A percentile compares a stretch with the other conserved stretches of the same genome.
phyloP scores from a whole-genome alignment of 1,140 invertebrate genomes.

The Zaprionus camerounensis region DNA sequence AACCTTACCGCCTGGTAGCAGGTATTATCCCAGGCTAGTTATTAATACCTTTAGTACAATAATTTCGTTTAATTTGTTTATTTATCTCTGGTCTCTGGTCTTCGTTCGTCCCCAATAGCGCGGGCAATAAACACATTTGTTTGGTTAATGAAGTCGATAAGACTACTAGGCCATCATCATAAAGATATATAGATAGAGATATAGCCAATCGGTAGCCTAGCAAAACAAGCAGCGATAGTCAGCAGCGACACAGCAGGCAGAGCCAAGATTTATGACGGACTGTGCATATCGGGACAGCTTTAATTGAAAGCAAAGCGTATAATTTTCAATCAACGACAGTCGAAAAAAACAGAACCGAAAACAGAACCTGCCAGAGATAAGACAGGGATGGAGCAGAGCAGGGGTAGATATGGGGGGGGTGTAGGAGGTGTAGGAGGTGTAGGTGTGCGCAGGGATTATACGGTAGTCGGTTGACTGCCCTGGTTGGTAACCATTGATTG shows the following conservation, averaged over 20 bases:
- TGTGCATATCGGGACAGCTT: slow-evolving; percentile 69
- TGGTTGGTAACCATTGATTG: slow-evolving; percentile 55
- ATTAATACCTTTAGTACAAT: slow-evolving; percentile 75
- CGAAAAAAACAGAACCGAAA: slow-evolving; percentile 34
- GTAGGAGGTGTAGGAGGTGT: slow-evolving; percentile 8
- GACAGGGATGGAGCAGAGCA: slow-evolving; percentile 10
- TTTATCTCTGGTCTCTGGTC: slow-evolving; percentile 64
- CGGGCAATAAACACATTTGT: slow-evolving; percentile 76
- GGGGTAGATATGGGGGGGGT: slow-evolving; percentile 4
- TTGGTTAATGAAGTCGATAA: slow-evolving; percentile 78
- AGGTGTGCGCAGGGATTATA: slow-evolving; percentile 35
- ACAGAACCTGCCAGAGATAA: slow-evolving; percentile 18
- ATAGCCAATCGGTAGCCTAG: slow-evolving; percentile 54
- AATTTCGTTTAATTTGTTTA: slow-evolving; percentile 83
- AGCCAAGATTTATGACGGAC: slow-evolving; percentile 66
- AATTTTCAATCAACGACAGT: slow-evolving; percentile 73
- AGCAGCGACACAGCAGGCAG: neutral
- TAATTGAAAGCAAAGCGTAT: slow-evolving; percentile 79
- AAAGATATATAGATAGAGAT: slow-evolving; percentile 61
- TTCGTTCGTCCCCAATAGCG: neutral
- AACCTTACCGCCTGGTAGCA: neutral
- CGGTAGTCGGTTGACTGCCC: slow-evolving; percentile 47
- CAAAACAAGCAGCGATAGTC: slow-evolving; percentile 47
- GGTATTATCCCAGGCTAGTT: slow-evolving; percentile 48
- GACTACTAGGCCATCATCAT: slow-evolving; percentile 67